Evolutionary conservation across 2,888 invertebrate genomes (phyloP).

Genomic region (Abscondita cerata): DNA sequence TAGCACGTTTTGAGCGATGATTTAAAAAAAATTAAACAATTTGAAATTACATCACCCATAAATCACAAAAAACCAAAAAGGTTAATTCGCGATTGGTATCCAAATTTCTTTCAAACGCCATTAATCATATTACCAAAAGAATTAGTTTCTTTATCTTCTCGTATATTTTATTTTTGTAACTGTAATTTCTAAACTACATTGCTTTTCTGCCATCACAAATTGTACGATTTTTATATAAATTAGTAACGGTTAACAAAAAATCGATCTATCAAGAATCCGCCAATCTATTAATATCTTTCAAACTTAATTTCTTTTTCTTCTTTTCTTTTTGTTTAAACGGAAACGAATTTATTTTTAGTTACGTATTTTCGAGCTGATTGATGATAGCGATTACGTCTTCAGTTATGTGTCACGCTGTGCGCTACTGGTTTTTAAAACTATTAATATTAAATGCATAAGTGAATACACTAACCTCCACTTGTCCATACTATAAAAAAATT

Average conservation of each 20-base stretch:
- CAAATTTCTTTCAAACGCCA: constrained; percentile 1
- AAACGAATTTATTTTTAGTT: constrained; percentile 7
- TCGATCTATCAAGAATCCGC: constrained; percentile 11
- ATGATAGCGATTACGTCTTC: constrained; percentile 14
- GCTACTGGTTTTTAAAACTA: constrained; percentile 20
- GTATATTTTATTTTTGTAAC: constrained; percentile 17
- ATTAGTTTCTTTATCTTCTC: constrained; percentile 3
- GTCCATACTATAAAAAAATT: neutral
- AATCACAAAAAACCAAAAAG: too few species aligned
- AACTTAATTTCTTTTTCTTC: neutral
- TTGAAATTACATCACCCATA: too few species aligned
- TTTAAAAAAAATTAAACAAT: too few species aligned
- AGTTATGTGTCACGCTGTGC: constrained; percentile 14
- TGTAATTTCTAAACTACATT: constrained; percentile 10
- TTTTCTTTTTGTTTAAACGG: constrained; percentile 3
- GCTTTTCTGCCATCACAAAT: constrained; percentile 8
- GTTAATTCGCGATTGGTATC: too few species aligned
- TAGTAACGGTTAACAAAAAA: neutral
- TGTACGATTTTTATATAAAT: constrained; percentile 3
- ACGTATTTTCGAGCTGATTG: constrained; percentile 14
- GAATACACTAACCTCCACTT: neutral
- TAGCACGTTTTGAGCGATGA: too few species aligned
- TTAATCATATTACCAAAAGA: constrained; percentile 11
- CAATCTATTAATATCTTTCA: constrained; percentile 13
- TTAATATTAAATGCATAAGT: constrained; percentile 3